These are phyloP conservation scores for Lutjanus erythropterus DNA, from an alignment of 2,113 vertebrate species.

Conservation along the genomic window DNA sequence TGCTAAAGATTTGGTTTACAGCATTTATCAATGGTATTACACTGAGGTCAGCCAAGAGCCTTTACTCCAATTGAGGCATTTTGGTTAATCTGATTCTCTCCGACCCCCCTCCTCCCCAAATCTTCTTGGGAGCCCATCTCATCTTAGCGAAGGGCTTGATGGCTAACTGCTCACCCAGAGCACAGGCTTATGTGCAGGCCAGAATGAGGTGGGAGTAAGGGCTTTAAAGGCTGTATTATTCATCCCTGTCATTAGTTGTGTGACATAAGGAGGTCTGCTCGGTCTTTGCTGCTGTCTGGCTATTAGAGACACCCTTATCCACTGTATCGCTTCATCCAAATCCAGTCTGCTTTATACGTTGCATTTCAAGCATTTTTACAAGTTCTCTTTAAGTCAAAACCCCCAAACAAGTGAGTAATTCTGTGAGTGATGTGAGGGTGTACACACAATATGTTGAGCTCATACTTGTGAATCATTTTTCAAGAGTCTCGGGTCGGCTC, in stretches of 20 bases:
- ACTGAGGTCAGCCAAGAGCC: conserved; percentile 51
- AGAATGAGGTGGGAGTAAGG: conserved; percentile 63
- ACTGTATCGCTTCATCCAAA: not conserved
- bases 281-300: conserved; percentile 45
- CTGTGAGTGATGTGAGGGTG: not conserved
- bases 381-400: conserved; percentile 11
- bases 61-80: conserved; percentile 70
- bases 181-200: conserved; percentile 59
- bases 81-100: conserved; percentile 75
- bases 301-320: conserved; percentile 43
- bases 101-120: conserved; percentile 40
- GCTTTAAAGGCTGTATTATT: conserved; percentile 70
- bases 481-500: conserved; percentile 1
- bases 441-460: conserved; percentile 14
- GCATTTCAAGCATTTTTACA: conserved; percentile 24
- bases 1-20: conserved; percentile 70
- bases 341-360: not conserved
- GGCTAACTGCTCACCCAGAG: conserved; percentile 59
- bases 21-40: conserved; percentile 65
- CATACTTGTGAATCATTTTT: conserved; percentile 35
- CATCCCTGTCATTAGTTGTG: conserved; percentile 70
- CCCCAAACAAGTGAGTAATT: conserved; percentile 25
- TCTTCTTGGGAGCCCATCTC: conserved; percentile 72
- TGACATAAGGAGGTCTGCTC: conserved; percentile 56
- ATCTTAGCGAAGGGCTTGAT: conserved; percentile 63